Conservation (phyloP, 2,113 vertebrate species). For the Leucoraja erinaceus region DNA sequence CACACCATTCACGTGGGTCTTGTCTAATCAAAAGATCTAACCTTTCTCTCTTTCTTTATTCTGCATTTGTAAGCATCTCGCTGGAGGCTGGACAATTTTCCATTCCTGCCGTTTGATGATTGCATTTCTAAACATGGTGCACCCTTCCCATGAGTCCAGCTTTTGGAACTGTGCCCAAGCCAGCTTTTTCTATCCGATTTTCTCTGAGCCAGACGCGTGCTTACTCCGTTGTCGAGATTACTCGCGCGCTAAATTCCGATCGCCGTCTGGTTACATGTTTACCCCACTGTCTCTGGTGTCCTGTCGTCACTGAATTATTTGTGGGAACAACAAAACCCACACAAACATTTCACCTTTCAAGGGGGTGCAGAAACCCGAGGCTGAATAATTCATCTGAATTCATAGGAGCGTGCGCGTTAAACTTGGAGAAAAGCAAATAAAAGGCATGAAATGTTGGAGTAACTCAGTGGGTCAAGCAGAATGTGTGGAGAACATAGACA, state of each 20-base stretch:
- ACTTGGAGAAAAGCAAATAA: not conserved
- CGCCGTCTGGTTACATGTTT: not conserved
- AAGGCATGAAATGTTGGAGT: no score
- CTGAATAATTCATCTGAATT: not conserved
- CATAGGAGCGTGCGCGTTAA: no score
- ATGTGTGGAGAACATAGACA: no score
- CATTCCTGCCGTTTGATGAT: constrained; percentile 20
- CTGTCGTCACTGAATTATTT: not conserved
- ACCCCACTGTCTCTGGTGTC: not conserved
- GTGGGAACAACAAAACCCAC: not conserved
- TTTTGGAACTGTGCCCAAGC: constrained; percentile 28
- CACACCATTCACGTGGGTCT: not conserved
- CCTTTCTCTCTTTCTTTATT: not conserved
- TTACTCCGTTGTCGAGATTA: not conserved
- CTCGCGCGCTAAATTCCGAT: not conserved
- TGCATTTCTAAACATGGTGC: not conserved
- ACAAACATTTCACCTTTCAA: not conserved
- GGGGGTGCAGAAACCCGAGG: not conserved
- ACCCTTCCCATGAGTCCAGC: not conserved
- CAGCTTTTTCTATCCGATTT: not conserved
- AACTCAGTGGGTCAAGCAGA: no score
- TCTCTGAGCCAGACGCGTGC: not conserved
- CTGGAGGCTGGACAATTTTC: constrained; percentile 22
- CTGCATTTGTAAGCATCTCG: not conserved
- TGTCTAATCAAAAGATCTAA: constrained; percentile 31